Percentiles rank a stretch among this genome's conserved stretches.
Conservation (phyloP, 2,113 vertebrate species). For the Tetraodon nigroviridis region DNA sequence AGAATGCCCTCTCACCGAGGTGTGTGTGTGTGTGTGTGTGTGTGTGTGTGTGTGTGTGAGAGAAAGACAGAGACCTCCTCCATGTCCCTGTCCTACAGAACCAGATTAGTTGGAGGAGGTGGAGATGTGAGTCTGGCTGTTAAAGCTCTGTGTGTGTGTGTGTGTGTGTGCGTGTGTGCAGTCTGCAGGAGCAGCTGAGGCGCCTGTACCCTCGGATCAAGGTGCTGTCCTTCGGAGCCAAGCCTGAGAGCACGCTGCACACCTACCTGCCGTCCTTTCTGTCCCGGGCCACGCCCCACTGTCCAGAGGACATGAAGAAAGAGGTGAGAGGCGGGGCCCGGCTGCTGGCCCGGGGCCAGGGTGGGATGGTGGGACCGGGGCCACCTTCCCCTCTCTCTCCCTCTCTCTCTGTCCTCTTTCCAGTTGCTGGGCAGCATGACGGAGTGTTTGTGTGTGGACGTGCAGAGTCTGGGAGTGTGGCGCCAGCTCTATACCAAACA, state of each 20-base stretch:
- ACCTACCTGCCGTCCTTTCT: constrained; percentile 95
- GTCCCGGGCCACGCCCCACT: constrained; percentile 83
- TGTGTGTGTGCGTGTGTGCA: constrained; percentile 40
- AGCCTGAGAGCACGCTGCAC: constrained; percentile 83
- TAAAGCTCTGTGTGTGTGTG: too few relatives aligned
- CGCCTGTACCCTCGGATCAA: constrained; percentile 89
- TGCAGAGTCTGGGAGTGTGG: constrained; percentile 87
- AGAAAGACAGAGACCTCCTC: too few relatives aligned
- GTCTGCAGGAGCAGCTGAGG: constrained; percentile 90
- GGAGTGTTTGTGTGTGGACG: constrained; percentile 85
- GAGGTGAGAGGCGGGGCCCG: constrained; percentile 75
- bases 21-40: constrained; percentile 44
- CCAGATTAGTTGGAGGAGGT: too few relatives aligned
- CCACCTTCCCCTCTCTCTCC: background rate
- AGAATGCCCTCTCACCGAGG: constrained; percentile 87
- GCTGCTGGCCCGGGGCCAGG: background rate
- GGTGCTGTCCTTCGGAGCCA: constrained; percentile 86
- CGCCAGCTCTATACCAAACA: constrained; percentile 93
- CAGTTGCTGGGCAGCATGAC: constrained; percentile 88
- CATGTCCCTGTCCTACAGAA: too few relatives aligned
- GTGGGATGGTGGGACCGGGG: background rate
- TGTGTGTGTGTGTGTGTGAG: too few relatives aligned
- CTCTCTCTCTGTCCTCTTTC: background rate
- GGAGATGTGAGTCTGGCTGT: too few relatives aligned
- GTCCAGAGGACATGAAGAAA: constrained; percentile 83